Conservation (phyloP, 2,888 invertebrate species). For the Peribatodes rhomboidaria region DNA sequence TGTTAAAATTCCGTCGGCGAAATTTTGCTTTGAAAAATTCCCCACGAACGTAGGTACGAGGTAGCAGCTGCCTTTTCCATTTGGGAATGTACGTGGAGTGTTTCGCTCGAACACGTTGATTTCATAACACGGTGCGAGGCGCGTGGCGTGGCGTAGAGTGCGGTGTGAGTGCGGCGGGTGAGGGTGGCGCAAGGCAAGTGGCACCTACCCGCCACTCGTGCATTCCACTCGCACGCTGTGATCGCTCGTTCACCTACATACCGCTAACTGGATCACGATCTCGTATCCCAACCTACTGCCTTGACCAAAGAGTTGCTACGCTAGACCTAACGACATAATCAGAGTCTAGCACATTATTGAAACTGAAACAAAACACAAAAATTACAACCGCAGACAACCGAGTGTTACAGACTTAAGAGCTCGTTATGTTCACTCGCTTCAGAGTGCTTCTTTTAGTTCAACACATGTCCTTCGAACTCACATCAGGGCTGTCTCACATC, state of each 20-base stretch:
- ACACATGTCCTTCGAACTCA: slow-evolving; percentile 30
- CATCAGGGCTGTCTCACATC: slow-evolving; percentile 30
- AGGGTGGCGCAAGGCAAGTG: slow-evolving; percentile 82
- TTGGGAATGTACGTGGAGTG: slow-evolving; percentile 80
- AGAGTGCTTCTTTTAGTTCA: slow-evolving; percentile 32
- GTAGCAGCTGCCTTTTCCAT: slow-evolving; percentile 77
- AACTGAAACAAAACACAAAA: slow-evolving; percentile 9
- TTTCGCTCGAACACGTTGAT: slow-evolving; percentile 85
- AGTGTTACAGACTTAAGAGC: slow-evolving; percentile 27
- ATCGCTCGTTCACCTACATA: slow-evolving; percentile 43
- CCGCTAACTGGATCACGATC: slow-evolving; percentile 42
- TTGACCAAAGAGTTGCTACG: slow-evolving; percentile 2
- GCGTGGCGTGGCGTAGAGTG: slow-evolving; percentile 69
- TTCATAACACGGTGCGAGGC: slow-evolving; percentile 79
- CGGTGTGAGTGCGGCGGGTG: slow-evolving; percentile 10
- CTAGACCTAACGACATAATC: slow-evolving; percentile 5
- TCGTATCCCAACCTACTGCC: slow-evolving; percentile 22
- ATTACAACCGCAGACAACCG: slow-evolving; percentile 27
- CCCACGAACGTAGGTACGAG: slow-evolving; percentile 60
- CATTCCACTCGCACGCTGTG: slow-evolving; percentile 40
- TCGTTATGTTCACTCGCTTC: slow-evolving; percentile 31
- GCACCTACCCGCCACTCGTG: slow-evolving; percentile 63
- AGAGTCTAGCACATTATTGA: neutral
- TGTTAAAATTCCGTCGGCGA: slow-evolving; percentile 74
- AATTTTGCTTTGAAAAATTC: slow-evolving; percentile 78